Evolutionary conservation across 2,888 invertebrate genomes (phyloP).

Genomic region (Hipparchia sbordonii): DNA sequence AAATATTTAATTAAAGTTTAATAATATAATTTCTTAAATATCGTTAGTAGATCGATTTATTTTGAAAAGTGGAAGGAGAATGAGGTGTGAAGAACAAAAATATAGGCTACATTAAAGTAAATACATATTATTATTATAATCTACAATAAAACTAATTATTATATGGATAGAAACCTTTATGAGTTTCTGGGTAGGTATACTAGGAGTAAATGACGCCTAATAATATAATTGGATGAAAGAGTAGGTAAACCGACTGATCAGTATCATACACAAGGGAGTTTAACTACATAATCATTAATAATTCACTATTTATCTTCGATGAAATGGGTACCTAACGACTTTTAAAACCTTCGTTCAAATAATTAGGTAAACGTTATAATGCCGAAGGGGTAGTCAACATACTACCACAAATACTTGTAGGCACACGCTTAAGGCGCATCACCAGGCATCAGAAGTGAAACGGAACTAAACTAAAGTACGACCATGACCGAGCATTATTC

Average conservation of each 20-base stretch:
- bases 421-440: no score
- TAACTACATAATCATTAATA: slow-evolving; percentile 13
- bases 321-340: neutral
- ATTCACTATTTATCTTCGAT: slow-evolving; percentile 14
- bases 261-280: slow-evolving; percentile 2
- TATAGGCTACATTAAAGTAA: no score
- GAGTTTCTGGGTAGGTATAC: neutral
- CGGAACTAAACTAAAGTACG: no score
- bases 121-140: no score
- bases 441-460: no score
- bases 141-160: no score
- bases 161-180: neutral
- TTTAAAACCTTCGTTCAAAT: neutral
- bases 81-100: neutral
- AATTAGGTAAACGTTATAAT: neutral
- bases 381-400: slow-evolving; percentile 10
- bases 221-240: slow-evolving; percentile 3
- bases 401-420: no score
- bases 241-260: neutral
- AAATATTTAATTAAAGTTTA: no score
- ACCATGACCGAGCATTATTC: no score
- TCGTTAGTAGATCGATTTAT: neutral
- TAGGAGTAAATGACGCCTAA: neutral
- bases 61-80: neutral
- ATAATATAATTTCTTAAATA: no score